Evolutionary conservation across 2,113 vertebrate genomes (phyloP), one percentile per base, ranked within the genome.

Genomic region (Halcyon malimbica): DNA sequence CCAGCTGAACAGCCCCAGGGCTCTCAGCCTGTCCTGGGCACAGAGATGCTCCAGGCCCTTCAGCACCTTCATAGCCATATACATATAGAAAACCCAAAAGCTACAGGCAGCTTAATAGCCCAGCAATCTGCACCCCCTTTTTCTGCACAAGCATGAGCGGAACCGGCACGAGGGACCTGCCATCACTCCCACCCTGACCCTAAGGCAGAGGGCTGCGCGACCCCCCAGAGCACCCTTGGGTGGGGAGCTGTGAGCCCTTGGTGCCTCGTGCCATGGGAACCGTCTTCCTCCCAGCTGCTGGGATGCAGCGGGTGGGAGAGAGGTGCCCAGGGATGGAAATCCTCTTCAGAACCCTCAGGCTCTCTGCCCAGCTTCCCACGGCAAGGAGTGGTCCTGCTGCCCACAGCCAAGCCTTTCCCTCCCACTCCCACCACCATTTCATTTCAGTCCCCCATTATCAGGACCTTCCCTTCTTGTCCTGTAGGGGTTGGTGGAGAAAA

Each of bases 391-490:
- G 57, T 56, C 62, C 67, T 12, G 0, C 33, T 64, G 57, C 67
- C 48, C 67, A 93, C 4, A 0, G 0, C 62, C 2, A 2, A 42
- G 59, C 76, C 76, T 83, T 93, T 64, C 16, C 54, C 41, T 93
- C 35, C 77, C 73, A n/a, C 68, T 89, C 80, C 68, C 64, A 62
- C n/a, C 60, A 46, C 18, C 39, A 16, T 73, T 80, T 26, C 3
- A 0, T 46, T 73, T 54, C 3, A 0, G 5, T 60, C 42, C 42
- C 35, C 9, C 65, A 68, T 13, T 42, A 7, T 18, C 1, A 0
- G 51, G 42, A 75, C 56, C 62, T 94, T 87, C 92, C 78, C 60
- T 67, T n/a, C 84, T 51, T 26, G 0, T 64, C 74, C 84, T 89
- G 70, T 79, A 87, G 92, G 84, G 69, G 69, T 6, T 81, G 64